These are phyloP conservation scores for Rutpela maculata DNA, from an alignment of 2,888 invertebrate genomes.

Conservation along the genomic window DNA sequence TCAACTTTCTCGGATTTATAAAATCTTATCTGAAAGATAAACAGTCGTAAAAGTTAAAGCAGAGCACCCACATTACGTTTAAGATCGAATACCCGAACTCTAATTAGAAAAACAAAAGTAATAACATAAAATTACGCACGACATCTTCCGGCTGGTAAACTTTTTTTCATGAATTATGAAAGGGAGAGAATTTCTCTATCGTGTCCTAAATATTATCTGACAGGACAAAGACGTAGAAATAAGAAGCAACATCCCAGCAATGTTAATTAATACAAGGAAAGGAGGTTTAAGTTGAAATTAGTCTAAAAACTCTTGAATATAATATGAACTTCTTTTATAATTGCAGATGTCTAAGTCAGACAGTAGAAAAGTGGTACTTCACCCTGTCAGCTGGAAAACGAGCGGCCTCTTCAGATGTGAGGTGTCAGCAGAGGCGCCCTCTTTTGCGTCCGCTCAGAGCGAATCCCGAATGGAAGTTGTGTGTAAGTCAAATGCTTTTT, in stretches of 20 bases:
- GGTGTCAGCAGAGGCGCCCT: constrained; percentile 87
- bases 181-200: constrained; percentile 3
- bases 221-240: constrained; percentile 2
- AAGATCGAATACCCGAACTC: neutral
- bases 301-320: constrained; percentile 31
- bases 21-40: no score
- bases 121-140: neutral
- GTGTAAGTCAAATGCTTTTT: constrained; percentile 78
- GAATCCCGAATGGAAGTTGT: constrained; percentile 88
- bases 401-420: constrained; percentile 86
- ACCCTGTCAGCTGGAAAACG: constrained; percentile 82
- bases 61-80: neutral
- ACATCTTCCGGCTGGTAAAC: neutral
- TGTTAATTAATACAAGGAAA: constrained; percentile 20
- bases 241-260: constrained; percentile 11
- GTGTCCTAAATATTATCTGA: neutral
- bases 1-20: no score
- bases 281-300: constrained; percentile 28
- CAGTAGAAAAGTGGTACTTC: constrained; percentile 80
- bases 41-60: no score
- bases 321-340: constrained; percentile 49
- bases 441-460: constrained; percentile 84
- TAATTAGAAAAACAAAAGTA: neutral
- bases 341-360: constrained; percentile 82
- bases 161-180: neutral